Conservation (phyloP, 2,113 vertebrate species). For the Solea senegalensis region DNA sequence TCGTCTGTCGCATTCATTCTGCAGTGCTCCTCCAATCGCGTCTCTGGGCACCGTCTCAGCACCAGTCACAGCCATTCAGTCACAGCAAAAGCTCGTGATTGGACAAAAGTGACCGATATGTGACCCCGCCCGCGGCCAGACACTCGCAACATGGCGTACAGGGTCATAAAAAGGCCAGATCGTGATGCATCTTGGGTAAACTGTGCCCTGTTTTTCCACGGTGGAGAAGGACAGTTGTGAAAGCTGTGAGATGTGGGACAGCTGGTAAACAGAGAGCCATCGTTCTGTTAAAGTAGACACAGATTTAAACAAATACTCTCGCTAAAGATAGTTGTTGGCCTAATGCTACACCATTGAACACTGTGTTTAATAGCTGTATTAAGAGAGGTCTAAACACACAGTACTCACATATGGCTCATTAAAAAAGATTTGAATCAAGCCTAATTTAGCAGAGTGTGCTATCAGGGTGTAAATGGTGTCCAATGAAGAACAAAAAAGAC, state of each 20-base stretch:
- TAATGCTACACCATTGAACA: slow-evolving; percentile 40
- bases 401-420: slow-evolving; percentile 68
- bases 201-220: slow-evolving; percentile 36
- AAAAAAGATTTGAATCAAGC: slow-evolving; percentile 73
- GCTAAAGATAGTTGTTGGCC: slow-evolving; percentile 40
- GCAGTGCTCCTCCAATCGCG: slow-evolving; percentile 12
- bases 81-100: slow-evolving; percentile 56
- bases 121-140: slow-evolving; percentile 56
- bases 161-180: slow-evolving; percentile 74
- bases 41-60: neutral
- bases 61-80: slow-evolving; percentile 24
- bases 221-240: slow-evolving; percentile 42
- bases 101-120: slow-evolving; percentile 47
- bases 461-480: slow-evolving; percentile 69
- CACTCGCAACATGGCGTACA: slow-evolving; percentile 49
- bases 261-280: slow-evolving; percentile 57
- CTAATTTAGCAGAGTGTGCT: slow-evolving; percentile 71
- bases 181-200: slow-evolving; percentile 73
- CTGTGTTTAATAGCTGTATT: slow-evolving; percentile 56
- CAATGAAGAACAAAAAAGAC: slow-evolving; percentile 76
- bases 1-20: neutral
- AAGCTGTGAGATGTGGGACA: slow-evolving; percentile 57
- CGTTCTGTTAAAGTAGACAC: slow-evolving; percentile 54
- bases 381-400: slow-evolving; percentile 67
- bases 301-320: slow-evolving; percentile 67